Base-by-base conservation (phyloP, 2,113 vertebrate genomes). In the Carassius auratus region DNA sequence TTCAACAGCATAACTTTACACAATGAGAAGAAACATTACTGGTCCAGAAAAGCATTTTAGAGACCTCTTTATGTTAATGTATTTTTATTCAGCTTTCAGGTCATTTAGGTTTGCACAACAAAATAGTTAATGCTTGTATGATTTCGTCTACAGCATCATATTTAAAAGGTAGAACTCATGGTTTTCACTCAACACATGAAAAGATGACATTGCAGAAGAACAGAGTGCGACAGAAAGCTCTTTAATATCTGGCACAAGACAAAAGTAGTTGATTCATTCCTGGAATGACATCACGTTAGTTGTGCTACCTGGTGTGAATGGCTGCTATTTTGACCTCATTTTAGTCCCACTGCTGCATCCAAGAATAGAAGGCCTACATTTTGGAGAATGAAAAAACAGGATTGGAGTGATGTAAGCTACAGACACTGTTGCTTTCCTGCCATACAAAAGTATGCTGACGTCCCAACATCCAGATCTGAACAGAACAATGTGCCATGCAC, bases 1-100 rank as follows among this genome's bases (percentile, higher is more conserved):
- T 90, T 84, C 93, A 87, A 92, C 74, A 45, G 79, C 86, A 80
- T 8, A 52, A 21, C 57, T 50, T 85, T 87, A 84, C 23, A 89
- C 45, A 89, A 85, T 77, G 19, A 42, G 19, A 5, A 42, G 42
- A 55, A 77, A 33, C 38, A 30, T 45, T 26, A 45, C 52, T 30
- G 71, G 61, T 17, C 26, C n/a, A 55, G 48, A 84, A 45, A 26
- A 45, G 61, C 62, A 9, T 13, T 61, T 61, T 17, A 36, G 38
- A 38, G 8, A 71, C 62, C 62, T 33, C 14, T 12, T 48, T 48
- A 48, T 48, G 57, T 12, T 48, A 12, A 48, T 48, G 57, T 21
- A 59, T 61, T 1, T 73, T 21, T 45, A n/a, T 45, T 48, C 5
- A 74, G 13, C 21, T 74, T 23, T 74, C 42, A 74, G 10, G 15